phyloP scores from a whole-genome alignment of 1,140 invertebrate species.

The Lordiphosa mommai region DNA sequence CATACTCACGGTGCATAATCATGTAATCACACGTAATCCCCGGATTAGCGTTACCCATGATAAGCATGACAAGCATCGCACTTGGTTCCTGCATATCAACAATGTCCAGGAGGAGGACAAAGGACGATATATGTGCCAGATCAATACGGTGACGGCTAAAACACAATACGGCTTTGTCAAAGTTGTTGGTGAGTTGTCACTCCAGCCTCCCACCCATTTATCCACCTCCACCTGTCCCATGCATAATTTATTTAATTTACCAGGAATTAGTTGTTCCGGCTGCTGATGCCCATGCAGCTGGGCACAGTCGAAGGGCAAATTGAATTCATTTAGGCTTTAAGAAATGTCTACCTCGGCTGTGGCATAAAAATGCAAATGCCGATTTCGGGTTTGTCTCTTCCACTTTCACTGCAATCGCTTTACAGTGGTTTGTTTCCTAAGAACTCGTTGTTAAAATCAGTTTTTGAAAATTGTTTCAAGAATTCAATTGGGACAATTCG shows the following conservation, averaged over 20 bases:
- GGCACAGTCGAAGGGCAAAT: not conserved
- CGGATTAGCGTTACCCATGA: constrained; percentile 94
- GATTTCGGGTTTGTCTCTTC: constrained; percentile 9
- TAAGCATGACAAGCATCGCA: constrained; percentile 85
- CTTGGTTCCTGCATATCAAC: constrained; percentile 94
- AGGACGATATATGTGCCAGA: constrained; percentile 97
- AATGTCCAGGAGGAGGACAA: constrained; percentile 94
- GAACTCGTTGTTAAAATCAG: too few relatives aligned
- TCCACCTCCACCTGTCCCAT: constrained; percentile 18
- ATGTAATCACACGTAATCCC: constrained; percentile 95
- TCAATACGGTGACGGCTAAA: constrained; percentile 95
- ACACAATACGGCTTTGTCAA: constrained; percentile 95
- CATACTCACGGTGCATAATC: constrained; percentile 94
- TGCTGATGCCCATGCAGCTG: too few relatives aligned
- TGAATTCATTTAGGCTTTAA: constrained; percentile 4
- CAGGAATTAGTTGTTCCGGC: constrained; percentile 13
- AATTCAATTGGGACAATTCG: too few relatives aligned
- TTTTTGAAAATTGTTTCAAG: too few relatives aligned
- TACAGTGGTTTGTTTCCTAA: too few relatives aligned
- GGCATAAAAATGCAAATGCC: constrained; percentile 7
- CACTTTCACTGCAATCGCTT: not conserved
- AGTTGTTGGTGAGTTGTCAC: constrained; percentile 90
- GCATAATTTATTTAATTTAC: constrained; percentile 30
- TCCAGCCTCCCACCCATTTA: not conserved
- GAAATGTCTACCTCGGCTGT: not conserved